A percentile compares a stretch with the other conserved stretches of the same genome.
Evolutionary conservation across 2,113 vertebrate species (phyloP).

Genomic region (Pseudopipra pipra): DNA sequence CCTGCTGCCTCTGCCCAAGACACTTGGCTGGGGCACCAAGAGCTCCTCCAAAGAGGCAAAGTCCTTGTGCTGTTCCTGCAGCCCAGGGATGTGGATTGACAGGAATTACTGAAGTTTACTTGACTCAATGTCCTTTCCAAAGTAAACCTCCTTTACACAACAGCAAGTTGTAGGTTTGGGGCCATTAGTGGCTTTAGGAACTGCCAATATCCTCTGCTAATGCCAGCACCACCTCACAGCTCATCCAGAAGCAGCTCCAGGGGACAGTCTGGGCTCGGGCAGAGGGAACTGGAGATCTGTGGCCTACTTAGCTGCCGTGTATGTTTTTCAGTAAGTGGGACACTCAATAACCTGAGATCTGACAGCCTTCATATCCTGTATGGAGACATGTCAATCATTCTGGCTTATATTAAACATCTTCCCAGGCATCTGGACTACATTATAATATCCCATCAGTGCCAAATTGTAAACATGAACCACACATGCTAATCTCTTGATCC

Average conservation of each 20-base stretch:
- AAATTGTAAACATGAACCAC: neutral
- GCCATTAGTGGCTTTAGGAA: neutral
- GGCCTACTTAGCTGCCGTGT: slow-evolving; percentile 28
- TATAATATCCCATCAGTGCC: neutral
- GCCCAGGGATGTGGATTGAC: neutral
- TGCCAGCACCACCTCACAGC: neutral
- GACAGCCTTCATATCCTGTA: slow-evolving; percentile 54
- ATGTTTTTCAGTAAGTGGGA: slow-evolving; percentile 51
- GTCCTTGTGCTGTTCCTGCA: neutral
- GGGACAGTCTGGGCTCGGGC: neutral
- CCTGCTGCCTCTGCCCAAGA: neutral
- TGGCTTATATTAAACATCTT: slow-evolving; percentile 55
- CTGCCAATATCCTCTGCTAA: neutral
- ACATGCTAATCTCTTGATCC: slow-evolving; percentile 33
- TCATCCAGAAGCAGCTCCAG: neutral
- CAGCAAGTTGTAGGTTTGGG: neutral
- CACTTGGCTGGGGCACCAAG: neutral
- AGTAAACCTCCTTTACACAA: neutral
- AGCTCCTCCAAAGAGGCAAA: neutral
- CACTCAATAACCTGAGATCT: slow-evolving; percentile 56
- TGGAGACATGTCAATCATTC: slow-evolving; percentile 52
- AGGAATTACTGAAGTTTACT: neutral
- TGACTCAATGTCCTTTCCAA: neutral
- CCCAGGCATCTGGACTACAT: slow-evolving; percentile 9
- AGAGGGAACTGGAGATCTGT: slow-evolving; percentile 7